Base-by-base conservation (phyloP, 2,888 invertebrate genomes). In the Meta bourneti region DNA sequence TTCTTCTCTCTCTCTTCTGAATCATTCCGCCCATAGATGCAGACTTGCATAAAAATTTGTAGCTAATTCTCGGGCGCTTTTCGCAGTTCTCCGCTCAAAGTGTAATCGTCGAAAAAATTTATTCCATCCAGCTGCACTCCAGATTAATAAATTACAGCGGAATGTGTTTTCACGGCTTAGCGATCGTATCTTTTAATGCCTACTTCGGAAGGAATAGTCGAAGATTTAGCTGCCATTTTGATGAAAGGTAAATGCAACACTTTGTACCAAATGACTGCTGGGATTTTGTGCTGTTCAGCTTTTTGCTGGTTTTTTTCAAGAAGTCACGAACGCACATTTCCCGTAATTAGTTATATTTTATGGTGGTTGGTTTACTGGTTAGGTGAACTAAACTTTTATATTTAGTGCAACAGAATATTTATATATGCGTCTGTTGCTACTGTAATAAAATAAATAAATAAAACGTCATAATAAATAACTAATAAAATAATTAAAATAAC, bases 21-120 rank as follows among this genome's bases (percentile, higher is more conserved):
- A 7, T 81, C 61, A 16, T 7, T 16, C 61, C 8, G 9, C 20
- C 72, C 20, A 72, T 19, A 74, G 74, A 11, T 74, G 74, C 54
- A 54, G 74, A 52, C 79, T 88, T 81, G 88, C 72, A 74, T 81
- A 88, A 88, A 88, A 88, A 80, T 88, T 48, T 61, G 34, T 9
- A 49, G 80, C 88, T 88, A 88, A 88, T 88, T 88, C 80, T 69
- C 51, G 70, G 20, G 16, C 61, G 34, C 34, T 34, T 34, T 54
- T 61, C 87, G 34, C 48, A 52, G 16, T 34, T 34, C 69, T 69
- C n/a, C 49, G 70, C 20, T 34, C 11, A 19, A 34, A 20, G 72
- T 34, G 72, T 71, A 49, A 87, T 79, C 72, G 79, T 70, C 20
- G 19, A 75, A 72, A 84, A 84, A 80, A 84, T 48, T 54, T 84